A percentile compares a stretch with the other conserved stretches of the same genome.
These are phyloP conservation scores for Myotis davidii DNA, from an alignment of 2,113 vertebrate genomes.

Conservation along the genomic window DNA sequence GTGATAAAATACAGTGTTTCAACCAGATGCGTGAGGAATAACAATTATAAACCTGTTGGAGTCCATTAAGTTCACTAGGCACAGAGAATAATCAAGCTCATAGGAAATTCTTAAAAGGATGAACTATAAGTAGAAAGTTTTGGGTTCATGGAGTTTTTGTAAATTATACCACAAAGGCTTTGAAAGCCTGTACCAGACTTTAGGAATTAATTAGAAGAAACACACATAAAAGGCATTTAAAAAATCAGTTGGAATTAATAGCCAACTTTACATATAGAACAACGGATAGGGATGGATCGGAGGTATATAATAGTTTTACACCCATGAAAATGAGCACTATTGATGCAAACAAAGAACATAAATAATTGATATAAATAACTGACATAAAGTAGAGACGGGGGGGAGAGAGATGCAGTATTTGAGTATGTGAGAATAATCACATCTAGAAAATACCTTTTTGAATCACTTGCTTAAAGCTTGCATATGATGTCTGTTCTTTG, in stretches of 20 bases:
- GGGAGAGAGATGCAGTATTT: background rate
- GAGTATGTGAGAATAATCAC: background rate
- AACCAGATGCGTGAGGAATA: background rate
- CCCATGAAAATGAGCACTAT: background rate
- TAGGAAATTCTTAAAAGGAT: background rate
- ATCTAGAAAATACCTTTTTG: background rate
- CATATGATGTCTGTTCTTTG: background rate
- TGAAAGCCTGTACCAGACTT: background rate
- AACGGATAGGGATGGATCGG: background rate
- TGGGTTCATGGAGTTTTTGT: background rate
- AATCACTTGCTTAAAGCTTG: background rate
- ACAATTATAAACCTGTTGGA: conserved; percentile 23
- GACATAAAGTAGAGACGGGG: background rate
- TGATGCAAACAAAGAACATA: background rate
- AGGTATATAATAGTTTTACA: background rate
- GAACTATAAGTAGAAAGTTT: background rate
- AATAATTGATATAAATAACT: background rate
- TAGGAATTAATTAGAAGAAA: background rate
- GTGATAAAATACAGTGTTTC: background rate
- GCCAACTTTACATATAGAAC: background rate
- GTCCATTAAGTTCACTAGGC: background rate
- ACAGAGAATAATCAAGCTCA: background rate
- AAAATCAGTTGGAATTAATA: background rate
- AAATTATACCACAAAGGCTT: background rate
- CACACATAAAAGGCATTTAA: conserved; percentile 4